Percentiles rank a stretch among this genome's conserved stretches.
Evolutionary conservation across 2,888 invertebrate genomes (phyloP).

Genomic region (Patella ulyssiponensis): DNA sequence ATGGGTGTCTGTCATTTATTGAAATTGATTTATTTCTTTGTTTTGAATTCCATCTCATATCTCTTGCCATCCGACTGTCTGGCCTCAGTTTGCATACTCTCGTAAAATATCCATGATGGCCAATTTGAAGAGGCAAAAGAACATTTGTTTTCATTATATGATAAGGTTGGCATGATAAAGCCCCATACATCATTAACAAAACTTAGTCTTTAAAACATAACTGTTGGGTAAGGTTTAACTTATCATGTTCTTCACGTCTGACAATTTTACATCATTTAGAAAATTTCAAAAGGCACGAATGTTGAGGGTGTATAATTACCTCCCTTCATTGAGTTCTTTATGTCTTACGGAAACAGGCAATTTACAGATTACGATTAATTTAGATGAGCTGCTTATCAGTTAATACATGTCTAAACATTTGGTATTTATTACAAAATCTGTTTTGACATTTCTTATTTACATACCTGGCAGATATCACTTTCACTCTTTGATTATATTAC

Average conservation of each 20-base stretch:
- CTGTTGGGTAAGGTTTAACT: slow-evolving; percentile 7
- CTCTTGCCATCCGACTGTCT: slow-evolving; percentile 32
- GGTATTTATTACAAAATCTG: slow-evolving; percentile 5
- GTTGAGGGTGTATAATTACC: background rate
- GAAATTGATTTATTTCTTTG: slow-evolving; percentile 33
- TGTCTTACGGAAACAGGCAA: too few relatives aligned
- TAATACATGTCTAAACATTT: slow-evolving; percentile 12
- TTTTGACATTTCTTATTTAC: slow-evolving; percentile 9
- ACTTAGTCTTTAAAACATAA: slow-evolving; percentile 3
- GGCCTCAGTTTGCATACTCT: slow-evolving; percentile 24
- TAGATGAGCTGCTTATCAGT: slow-evolving; percentile 2
- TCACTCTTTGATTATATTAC: too few relatives aligned
- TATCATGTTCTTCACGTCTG: slow-evolving; percentile 3
- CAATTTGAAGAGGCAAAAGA: slow-evolving; percentile 44
- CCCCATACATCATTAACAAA: slow-evolving; percentile 29
- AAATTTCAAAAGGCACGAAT: too few relatives aligned
- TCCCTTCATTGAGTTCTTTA: background rate
- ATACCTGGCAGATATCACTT: background rate
- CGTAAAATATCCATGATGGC: slow-evolving; percentile 42
- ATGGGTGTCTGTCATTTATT: slow-evolving; percentile 26
- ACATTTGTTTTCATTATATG: slow-evolving; percentile 55
- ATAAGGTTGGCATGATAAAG: slow-evolving; percentile 51
- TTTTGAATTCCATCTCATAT: slow-evolving; percentile 36
- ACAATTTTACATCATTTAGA: background rate
- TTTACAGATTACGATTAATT: slow-evolving; percentile 3